phyloP scores from a whole-genome alignment of 2,888 invertebrate species.

The Hyposoter didymator region DNA sequence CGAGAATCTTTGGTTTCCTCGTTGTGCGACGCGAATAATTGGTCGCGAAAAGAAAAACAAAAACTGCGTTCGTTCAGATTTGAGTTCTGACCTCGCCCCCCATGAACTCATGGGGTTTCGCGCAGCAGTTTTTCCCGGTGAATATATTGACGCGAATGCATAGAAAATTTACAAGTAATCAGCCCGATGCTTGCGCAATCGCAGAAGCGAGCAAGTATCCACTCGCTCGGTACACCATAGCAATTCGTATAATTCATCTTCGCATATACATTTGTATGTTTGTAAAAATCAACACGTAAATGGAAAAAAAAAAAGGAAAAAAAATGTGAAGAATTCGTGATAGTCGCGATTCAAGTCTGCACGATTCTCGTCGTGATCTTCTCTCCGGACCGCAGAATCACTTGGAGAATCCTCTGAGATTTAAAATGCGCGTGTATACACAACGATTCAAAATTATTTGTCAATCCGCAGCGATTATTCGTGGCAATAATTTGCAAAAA shows the following conservation, averaged over 20 bases:
- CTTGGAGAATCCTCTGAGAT: conserved; percentile 28
- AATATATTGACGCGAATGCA: conserved; percentile 37
- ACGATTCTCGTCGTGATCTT: conserved; percentile 27
- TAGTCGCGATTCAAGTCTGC: conserved; percentile 31
- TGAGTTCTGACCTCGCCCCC: background rate
- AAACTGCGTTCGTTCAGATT: background rate
- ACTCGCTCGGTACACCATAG: conserved; percentile 1
- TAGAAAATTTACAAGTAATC: conserved; percentile 63
- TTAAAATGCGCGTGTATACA: conserved; percentile 9
- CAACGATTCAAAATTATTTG: background rate
- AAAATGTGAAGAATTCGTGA: conserved; percentile 55
- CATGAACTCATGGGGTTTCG: background rate
- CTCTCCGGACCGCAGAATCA: conserved; percentile 30
- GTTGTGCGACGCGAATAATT: background rate
- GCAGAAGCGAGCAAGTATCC: background rate
- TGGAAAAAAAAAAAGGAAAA: conserved; percentile 51
- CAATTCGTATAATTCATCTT: conserved; percentile 26
- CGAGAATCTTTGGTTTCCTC: background rate
- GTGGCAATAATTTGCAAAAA: background rate
- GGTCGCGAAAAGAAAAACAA: background rate
- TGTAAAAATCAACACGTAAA: background rate
- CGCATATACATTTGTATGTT: conserved; percentile 17
- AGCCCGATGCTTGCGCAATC: conserved; percentile 48
- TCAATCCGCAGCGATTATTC: background rate
- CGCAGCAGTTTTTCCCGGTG: background rate